Conservation (phyloP, 2,113 vertebrate species). For the Microtus oregoni region DNA sequence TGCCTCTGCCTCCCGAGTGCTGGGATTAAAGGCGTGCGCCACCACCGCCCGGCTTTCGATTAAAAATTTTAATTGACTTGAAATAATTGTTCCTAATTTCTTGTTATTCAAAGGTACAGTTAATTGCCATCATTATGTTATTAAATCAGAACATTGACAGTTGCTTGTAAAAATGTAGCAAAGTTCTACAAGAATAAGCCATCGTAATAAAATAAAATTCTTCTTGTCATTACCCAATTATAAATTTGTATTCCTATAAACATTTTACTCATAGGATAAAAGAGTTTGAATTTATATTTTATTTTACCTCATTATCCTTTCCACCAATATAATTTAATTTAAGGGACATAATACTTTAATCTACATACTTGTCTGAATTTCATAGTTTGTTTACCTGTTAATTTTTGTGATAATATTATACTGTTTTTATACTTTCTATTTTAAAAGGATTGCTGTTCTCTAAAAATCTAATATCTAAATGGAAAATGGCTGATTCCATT, state of each 20-base stretch:
- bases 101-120: constrained; percentile 26
- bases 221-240: background rate
- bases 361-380: background rate
- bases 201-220: background rate
- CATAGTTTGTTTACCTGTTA: background rate
- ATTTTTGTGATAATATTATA: background rate
- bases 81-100: background rate
- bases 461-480: background rate
- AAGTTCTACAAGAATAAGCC: constrained; percentile 34
- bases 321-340: constrained; percentile 4
- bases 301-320: constrained; percentile 3
- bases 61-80: background rate
- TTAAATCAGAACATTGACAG: background rate
- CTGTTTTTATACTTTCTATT: background rate
- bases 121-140: constrained; percentile 5
- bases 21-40: too few relatives aligned
- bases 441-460: background rate
- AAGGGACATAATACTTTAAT: background rate
- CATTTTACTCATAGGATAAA: constrained; percentile 38
- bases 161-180: constrained; percentile 44
- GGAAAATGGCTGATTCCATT: background rate
- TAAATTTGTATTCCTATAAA: constrained; percentile 2
- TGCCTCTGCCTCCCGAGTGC: too few relatives aligned
- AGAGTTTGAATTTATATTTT: constrained; percentile 37
- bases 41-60: too few relatives aligned